Conservation (phyloP, 2,113 vertebrate species). For the Onychostruthus taczanowskii region DNA sequence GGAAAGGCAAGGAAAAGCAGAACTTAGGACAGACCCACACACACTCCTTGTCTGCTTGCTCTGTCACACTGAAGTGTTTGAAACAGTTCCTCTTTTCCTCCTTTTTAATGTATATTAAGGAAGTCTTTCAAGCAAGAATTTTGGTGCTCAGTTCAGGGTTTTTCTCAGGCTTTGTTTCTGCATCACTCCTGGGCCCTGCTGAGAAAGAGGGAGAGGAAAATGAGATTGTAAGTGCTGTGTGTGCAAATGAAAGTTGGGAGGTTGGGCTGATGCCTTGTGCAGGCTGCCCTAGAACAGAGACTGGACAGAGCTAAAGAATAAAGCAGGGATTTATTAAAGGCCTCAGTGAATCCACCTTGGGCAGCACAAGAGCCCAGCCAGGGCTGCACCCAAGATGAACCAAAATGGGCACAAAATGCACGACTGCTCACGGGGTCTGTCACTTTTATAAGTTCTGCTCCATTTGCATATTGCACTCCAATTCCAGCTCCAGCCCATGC, state of each 20-base stretch:
- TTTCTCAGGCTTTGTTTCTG: background rate
- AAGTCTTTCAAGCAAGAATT: background rate
- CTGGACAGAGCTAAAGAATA: background rate
- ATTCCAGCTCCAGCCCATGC: background rate
- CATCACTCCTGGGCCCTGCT: background rate
- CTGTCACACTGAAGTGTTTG: background rate
- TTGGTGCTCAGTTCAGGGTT: background rate
- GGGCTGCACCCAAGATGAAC: background rate
- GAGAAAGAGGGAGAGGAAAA: background rate
- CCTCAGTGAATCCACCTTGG: background rate
- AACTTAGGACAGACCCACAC: background rate
- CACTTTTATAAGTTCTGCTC: background rate
- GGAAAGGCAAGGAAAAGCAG: background rate
- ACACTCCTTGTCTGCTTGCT: background rate
- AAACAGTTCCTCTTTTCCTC: background rate
- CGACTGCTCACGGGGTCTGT: fast-evolving
- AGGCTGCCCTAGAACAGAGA: background rate
- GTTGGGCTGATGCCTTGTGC: background rate
- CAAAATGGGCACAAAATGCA: background rate
- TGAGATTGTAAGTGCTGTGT: background rate
- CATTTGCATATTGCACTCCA: background rate
- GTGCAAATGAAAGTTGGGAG: background rate
- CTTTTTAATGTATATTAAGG: background rate
- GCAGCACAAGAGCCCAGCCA: background rate
- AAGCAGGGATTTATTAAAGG: background rate